A percentile compares a stretch with the other conserved stretches of the same genome.
Conservation (phyloP, 2,113 vertebrate species). For the Acinonyx jubatus region DNA sequence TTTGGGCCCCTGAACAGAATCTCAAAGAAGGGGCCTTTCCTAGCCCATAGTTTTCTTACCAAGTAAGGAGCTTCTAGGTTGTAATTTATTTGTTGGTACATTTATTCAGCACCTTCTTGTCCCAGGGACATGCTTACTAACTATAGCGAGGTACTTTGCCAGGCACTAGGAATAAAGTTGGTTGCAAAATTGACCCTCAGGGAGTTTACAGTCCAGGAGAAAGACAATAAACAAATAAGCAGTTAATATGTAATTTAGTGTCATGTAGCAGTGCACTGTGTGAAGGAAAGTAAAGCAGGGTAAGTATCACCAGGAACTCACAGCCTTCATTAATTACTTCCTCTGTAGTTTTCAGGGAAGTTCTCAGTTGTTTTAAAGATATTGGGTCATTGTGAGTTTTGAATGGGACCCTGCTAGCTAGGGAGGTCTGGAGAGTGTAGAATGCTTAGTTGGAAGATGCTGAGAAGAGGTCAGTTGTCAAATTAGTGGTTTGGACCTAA, state of each 20-base stretch:
- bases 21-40: neutral
- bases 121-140: neutral
- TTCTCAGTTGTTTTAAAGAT: neutral
- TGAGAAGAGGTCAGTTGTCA: neutral
- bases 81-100: neutral
- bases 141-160: neutral
- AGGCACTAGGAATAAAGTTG: neutral
- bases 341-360: neutral
- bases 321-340: neutral
- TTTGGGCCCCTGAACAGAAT: neutral
- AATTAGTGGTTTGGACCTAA: neutral
- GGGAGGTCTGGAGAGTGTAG: neutral
- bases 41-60: neutral
- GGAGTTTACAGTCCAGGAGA: conserved; percentile 28
- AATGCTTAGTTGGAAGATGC: neutral
- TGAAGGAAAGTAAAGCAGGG: conserved; percentile 13
- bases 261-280: neutral
- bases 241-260: conserved; percentile 48
- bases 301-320: neutral
- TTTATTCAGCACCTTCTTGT: conserved; percentile 19
- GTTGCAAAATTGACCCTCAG: neutral
- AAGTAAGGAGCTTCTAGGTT: conserved; percentile 31
- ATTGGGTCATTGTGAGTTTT: conserved; percentile 14
- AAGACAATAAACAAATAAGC: conserved; percentile 22
- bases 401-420: neutral